A percentile compares a stretch with the other conserved stretches of the same genome.
Conservation (phyloP, 2,113 vertebrate genomes). For the Nettapus auritus region DNA sequence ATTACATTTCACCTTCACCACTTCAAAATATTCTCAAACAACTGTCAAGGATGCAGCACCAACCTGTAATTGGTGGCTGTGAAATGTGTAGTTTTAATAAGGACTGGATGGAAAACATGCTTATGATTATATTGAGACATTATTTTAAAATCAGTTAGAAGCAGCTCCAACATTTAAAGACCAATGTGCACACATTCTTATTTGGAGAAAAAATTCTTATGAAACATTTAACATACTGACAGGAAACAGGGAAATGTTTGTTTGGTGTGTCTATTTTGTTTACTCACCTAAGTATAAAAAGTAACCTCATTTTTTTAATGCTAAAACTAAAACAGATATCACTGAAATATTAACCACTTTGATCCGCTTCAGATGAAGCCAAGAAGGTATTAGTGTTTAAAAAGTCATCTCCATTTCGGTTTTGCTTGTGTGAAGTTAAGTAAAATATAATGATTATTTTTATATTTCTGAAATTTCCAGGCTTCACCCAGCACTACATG, state of each 20-base stretch:
- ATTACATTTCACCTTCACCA: conserved; percentile 49
- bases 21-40: conserved; percentile 23
- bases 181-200: background rate
- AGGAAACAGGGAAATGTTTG: background rate
- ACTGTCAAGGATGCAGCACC: background rate
- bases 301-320: background rate
- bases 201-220: background rate
- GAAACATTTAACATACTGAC: background rate
- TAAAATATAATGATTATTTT: background rate
- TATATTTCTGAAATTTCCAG: background rate
- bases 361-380: background rate
- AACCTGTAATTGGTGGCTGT: background rate
- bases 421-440: background rate
- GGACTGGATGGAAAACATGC: background rate
- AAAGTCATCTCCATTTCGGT: background rate
- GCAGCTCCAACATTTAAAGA: background rate
- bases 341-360: background rate
- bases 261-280: background rate
- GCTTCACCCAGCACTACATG: background rate
- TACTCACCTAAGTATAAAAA: background rate
- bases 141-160: background rate
- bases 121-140: background rate
- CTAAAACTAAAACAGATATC: background rate
- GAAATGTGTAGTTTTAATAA: background rate
- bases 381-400: background rate